A percentile compares a stretch with the other conserved stretches of the same genome.
phyloP scores from a whole-genome alignment of 2,113 vertebrate genomes.

The Daubentonia madagascariensis region DNA sequence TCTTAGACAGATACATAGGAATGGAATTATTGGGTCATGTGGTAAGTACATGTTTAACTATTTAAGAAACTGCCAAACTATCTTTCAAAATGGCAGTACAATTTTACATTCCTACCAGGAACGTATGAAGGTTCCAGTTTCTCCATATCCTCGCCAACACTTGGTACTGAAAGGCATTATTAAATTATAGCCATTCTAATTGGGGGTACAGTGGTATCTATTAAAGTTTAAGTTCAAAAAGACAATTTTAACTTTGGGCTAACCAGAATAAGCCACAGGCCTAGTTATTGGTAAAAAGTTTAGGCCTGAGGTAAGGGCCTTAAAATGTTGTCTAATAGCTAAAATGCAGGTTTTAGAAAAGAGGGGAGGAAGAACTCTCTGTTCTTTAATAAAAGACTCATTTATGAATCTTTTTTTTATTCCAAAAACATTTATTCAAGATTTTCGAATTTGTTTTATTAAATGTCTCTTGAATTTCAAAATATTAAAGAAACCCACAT shows the following conservation, averaged over 20 bases:
- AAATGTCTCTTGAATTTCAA: slow-evolving; percentile 45
- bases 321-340: slow-evolving; percentile 6
- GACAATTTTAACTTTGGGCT: slow-evolving; percentile 19
- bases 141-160: not conserved
- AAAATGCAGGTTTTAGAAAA: slow-evolving; percentile 26
- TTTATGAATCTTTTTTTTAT: slow-evolving; percentile 43
- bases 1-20: not conserved
- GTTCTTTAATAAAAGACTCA: slow-evolving; percentile 16
- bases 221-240: not conserved
- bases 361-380: not conserved
- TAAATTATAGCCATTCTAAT: not conserved
- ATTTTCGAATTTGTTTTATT: not conserved
- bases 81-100: slow-evolving; percentile 24
- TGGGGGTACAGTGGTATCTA: not conserved
- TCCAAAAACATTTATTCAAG: not conserved
- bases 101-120: not conserved
- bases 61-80: not conserved
- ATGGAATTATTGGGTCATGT: not conserved
- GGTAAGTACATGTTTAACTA: not conserved
- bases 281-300: not conserved
- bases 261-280: not conserved
- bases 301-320: not conserved
- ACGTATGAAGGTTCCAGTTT: not conserved
- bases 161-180: not conserved
- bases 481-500: not conserved